Evolutionary conservation across 2,797 vertebrate species (phyloP).

Genomic region (Crocidura indochinensis): DNA sequence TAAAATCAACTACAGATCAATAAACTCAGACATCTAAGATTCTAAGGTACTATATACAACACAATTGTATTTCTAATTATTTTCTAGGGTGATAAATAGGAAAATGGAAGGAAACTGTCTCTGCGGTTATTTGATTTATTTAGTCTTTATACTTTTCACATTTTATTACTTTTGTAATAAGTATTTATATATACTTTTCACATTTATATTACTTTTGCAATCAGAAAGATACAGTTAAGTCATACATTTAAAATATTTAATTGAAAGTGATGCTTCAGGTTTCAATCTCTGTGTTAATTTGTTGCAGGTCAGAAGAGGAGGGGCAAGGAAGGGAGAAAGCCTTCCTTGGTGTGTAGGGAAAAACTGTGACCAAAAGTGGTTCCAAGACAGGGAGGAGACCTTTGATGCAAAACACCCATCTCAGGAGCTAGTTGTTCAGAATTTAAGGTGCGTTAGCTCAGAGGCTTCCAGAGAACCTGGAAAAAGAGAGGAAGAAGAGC

Average conservation of each 20-base stretch:
- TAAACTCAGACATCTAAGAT: slow-evolving; percentile 18
- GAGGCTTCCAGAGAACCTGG: no score
- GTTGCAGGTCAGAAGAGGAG: not conserved
- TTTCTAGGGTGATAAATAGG: not conserved
- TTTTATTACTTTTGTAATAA: slow-evolving; percentile 46
- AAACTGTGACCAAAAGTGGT: no score
- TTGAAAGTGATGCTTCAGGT: slow-evolving; percentile 10
- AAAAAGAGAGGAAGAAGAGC: no score
- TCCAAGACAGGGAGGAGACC: no score
- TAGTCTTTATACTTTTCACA: slow-evolving; percentile 38
- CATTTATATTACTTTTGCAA: slow-evolving; percentile 43
- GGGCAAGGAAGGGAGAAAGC: no score
- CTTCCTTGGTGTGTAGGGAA: no score
- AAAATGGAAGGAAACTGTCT: not conserved
- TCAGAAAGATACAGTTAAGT: slow-evolving; percentile 23
- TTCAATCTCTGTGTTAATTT: slow-evolving; percentile 42
- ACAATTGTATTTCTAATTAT: slow-evolving; percentile 14
- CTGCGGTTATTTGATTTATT: not conserved
- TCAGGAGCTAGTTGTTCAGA: no score
- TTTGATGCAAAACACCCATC: no score
- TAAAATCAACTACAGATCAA: slow-evolving; percentile 20
- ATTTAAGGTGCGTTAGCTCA: no score
- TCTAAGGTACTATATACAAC: not conserved
- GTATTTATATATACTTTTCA: no score
- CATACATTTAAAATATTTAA: slow-evolving; percentile 51